phyloP scores from a whole-genome alignment of 2,797 vertebrate genomes.

The Siniperca scherzeri region DNA sequence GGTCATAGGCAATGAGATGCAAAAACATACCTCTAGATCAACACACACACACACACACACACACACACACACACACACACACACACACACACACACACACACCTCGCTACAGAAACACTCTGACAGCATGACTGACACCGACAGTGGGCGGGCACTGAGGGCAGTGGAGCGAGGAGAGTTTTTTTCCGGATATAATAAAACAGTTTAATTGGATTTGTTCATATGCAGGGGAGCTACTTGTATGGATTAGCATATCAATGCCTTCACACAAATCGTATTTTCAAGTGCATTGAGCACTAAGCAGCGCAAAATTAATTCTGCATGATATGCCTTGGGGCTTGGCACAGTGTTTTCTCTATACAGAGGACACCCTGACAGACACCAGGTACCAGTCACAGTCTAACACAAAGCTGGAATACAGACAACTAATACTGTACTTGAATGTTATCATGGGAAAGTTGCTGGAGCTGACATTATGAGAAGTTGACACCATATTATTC shows the following conservation, averaged over 20 bases:
- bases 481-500: not conserved
- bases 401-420: slow-evolving; percentile 14
- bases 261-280: slow-evolving; percentile 89
- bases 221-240: slow-evolving; percentile 85
- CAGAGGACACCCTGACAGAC: slow-evolving; percentile 67
- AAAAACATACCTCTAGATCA: slow-evolving; percentile 22
- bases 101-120: slow-evolving; percentile 12
- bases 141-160: slow-evolving; percentile 79
- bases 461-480: not conserved
- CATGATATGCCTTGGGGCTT: slow-evolving; percentile 83
- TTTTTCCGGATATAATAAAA: slow-evolving; percentile 87
- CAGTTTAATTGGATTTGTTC: slow-evolving; percentile 91
- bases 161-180: slow-evolving; percentile 81
- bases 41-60: slow-evolving; percentile 18
- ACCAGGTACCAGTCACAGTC: slow-evolving; percentile 36
- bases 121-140: slow-evolving; percentile 79
- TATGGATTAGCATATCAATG: slow-evolving; percentile 91
- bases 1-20: slow-evolving; percentile 17
- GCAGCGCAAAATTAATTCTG: slow-evolving; percentile 88
- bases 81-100: slow-evolving; percentile 15
- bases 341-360: slow-evolving; percentile 61
- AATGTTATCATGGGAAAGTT: slow-evolving; percentile 8
- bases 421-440: not conserved
- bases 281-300: slow-evolving; percentile 89
- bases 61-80: not conserved